These are phyloP conservation scores for Lepeophtheirus nordmannii DNA, from an alignment of 2,888 invertebrate genomes.

Conservation along the genomic window DNA sequence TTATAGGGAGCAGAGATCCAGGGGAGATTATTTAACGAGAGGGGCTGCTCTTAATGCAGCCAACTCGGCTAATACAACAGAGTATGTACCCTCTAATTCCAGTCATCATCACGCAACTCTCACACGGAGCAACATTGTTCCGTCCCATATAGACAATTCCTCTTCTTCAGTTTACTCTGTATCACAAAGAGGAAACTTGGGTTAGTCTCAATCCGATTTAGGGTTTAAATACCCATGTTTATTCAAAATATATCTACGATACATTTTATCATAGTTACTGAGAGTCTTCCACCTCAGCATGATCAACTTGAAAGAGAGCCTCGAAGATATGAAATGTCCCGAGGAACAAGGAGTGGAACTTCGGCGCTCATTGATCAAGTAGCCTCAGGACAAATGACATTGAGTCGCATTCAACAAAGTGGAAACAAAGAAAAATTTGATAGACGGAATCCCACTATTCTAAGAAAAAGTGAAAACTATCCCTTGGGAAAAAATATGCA, in stretches of 20 bases:
- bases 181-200: neutral
- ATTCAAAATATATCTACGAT: neutral
- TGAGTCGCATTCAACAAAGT: neutral
- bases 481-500: too few species aligned
- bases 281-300: slow-evolving; percentile 10
- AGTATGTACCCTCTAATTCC: neutral
- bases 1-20: slow-evolving; percentile 8
- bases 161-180: neutral
- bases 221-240: neutral
- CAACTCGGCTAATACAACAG: neutral
- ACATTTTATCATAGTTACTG: neutral
- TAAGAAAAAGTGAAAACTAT: slow-evolving; percentile 19
- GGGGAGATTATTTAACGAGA: slow-evolving; percentile 24
- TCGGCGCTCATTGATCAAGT: neutral
- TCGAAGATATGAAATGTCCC: slow-evolving; percentile 6
- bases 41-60: slow-evolving; percentile 22
- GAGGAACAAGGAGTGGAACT: slow-evolving; percentile 5
- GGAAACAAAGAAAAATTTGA: slow-evolving; percentile 18
- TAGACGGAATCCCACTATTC: slow-evolving; percentile 22
- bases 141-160: neutral
- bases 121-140: neutral
- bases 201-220: neutral
- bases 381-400: neutral
- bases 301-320: slow-evolving; percentile 16
- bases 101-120: neutral